Evolutionary conservation across 2,888 invertebrate species (phyloP), one percentile per base, ranked within the genome.

Genomic region (Synergus itoensis): DNA sequence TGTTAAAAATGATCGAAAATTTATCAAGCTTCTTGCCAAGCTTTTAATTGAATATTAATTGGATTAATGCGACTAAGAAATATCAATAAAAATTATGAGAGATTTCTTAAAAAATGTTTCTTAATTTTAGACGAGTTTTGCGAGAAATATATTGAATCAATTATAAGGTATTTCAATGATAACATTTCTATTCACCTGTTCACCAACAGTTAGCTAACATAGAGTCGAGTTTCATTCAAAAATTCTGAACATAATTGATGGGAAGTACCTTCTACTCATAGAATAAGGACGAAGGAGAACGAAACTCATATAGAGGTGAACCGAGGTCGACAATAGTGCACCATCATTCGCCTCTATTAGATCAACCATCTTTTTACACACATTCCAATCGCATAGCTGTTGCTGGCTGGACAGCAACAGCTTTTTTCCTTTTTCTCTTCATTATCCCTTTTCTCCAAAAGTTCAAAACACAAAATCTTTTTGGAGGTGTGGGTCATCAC

Each of bases 321-420:
- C 79, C 81, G 53, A 76, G 21, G 60, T 60, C 60, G 28, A 60
- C 21, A 85, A 88, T 87, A 88, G 79, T 86, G 89, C 89, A 85
- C 77, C 87, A 87, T 89, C 89, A 89, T 87, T 84, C 87, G 84
- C 83, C 85, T 86, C 89, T 89, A 88, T 89, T 89, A 88, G 87
- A 87, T 78, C 76, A 81, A 81, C 81, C 82, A 78, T 85, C 84
- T 86, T 87, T 87, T 86, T 81, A 84, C 85, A 84, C 84, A 84
- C 86, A 82, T 88, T 88, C 84, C 83, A 18, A 53, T 53, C 53
- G n/a, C 5, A 16, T n/a, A 16, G 14, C 53, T 53, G n/a, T 53
- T 53, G 7, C 53, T 18, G n/a, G 7, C 53, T 18, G n/a, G n/a
- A 53, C n/a, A n/a, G n/a, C n/a, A n/a, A n/a, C n/a, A n/a, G n/a